Base-by-base conservation (phyloP, 1,140 invertebrate genomes). In the Pseudoatta argentina region DNA sequence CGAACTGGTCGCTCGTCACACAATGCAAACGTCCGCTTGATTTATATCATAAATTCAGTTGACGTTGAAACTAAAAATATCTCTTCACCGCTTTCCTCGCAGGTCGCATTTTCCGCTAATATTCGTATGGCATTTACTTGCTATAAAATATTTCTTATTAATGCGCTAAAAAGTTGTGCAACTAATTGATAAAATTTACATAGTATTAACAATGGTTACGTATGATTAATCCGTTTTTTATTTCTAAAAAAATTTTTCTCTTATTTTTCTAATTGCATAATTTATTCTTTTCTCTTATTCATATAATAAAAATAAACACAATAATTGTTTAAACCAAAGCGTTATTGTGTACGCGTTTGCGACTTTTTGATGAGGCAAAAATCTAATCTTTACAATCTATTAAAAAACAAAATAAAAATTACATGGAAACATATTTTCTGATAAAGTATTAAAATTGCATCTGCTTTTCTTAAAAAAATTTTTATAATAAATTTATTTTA, bases 41-140 rank as follows among this genome's bases (percentile, higher is more conserved):
- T 57, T 75, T 39, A 57, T 59, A 59, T 75, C n/a, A 3, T 39
- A 59, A 75, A 75, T 75, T 59, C 53, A 75, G 57, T 75, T 75
- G 3, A 55, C 10, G 12, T 75, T n/a, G 30, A 75, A 59, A 57
- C 30, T 75, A 39, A 75, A 75, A 75, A 75, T 75, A 59, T 55
- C n/a, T n/a, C 30, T 30, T 30, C 14, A 57, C n/a, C 7, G 30
- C 53, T 75, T 34, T 75, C 2, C 53, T 57, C 30, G 30, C n/a
- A 75, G n/a, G 7, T 14, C 24, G 18, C 14, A 75, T 57, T 57
- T 57, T 57, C 6, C 6, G 6, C 3, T 75, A 57, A 75, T 39
- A 75, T 75, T 34, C 3, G 1, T 34, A 73, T 59, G 14, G 2
- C 30, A 3, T 59, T 57, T 34, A 30, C 18, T 34, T 39, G 10